Base-by-base conservation (phyloP, 2,797 vertebrate species). In the Melanotaenia boesemani region DNA sequence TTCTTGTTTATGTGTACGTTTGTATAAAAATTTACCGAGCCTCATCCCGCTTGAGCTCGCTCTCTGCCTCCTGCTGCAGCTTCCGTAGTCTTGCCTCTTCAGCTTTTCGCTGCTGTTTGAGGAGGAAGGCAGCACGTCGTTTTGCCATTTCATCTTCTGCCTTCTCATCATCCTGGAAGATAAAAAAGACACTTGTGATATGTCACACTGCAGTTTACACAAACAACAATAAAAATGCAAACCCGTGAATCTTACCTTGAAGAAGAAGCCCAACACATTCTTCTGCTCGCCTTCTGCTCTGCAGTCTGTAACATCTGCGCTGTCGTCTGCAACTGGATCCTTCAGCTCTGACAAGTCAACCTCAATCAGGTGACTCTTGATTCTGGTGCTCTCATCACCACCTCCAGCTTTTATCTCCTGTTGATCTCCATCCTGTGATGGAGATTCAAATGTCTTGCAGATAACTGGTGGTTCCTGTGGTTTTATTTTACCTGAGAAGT, bases 91-190 rank as follows among this genome's bases (percentile, higher is more conserved):
- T 95, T 0, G 97, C 91, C 89, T 99, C 98, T 84, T 99, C 97
- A 0, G 98, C 97, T 86, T 99, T 99, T 83, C 95, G 97, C 86
- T 99, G 98, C 90, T 98, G 98, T 32, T 98, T 98, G 52, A 98
- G 85, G 0, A 99, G 96, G 90, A 99, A 99, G 0, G 98, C 98
- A 0, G 98, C 97, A 0, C 98, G 96, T 18, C 97, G 98, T 76
- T 98, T 99, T 0, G 96, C 98, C 15, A 99, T 93, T 84, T 99
- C 98, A 0, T 99, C 98, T 58, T 99, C 98, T 0, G 97, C 96
- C 74, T 98, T 99, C 90, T 99, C 97, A 0, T 98, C 95, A 46
- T 95, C 93, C 94, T 95, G 63, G 16, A 50, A 48, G 37, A 80
- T 7, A 10, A 22, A 52, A 22, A 57, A 30, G 2, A 24, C 24